Percentiles rank a stretch among this genome's conserved stretches.
These are phyloP conservation scores for Sanderia malayensis DNA, from an alignment of 30 jellyfish, hydroid and myxozoan species.

Conservation along the genomic window DNA sequence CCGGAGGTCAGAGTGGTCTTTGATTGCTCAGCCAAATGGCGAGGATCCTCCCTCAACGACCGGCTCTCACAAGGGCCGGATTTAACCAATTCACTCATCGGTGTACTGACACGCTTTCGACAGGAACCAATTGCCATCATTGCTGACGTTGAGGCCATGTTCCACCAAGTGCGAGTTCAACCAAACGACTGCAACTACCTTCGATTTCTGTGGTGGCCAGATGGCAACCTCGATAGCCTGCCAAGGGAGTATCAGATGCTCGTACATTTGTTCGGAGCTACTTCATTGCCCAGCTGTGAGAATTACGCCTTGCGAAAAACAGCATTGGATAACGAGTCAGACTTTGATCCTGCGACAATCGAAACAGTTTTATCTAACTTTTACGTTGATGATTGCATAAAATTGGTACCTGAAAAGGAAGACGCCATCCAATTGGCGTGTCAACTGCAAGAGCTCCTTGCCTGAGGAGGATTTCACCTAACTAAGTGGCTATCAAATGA, in stretches of 20 bases:
- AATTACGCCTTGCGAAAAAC: constrained; percentile 53
- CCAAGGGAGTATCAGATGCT: constrained; percentile 50
- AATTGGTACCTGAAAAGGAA: constrained; percentile 9
- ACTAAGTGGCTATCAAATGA: constrained; percentile 45
- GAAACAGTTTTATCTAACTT: constrained; percentile 31
- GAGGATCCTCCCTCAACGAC: constrained; percentile 49
- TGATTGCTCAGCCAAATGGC: constrained; percentile 66
- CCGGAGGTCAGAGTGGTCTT: constrained; percentile 64
- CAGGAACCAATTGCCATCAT: constrained; percentile 63
- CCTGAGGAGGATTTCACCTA: constrained; percentile 54
- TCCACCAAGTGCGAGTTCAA: constrained; percentile 66
- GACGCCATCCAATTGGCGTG: constrained; percentile 25
- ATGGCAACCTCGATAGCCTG: constrained; percentile 36
- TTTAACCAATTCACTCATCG: constrained; percentile 41
- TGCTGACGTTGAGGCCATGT: constrained; percentile 70
- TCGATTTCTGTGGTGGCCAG: constrained; percentile 64
- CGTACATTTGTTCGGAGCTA: constrained; percentile 64
- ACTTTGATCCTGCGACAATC: constrained; percentile 10
- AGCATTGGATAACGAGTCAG: constrained; percentile 27
- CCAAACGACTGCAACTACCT: constrained; percentile 26
- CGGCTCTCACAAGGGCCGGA: constrained; percentile 67
- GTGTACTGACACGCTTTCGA: constrained; percentile 55
- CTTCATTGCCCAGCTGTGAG: constrained; percentile 66
- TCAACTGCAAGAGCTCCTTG: constrained; percentile 27
- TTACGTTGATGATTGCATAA: constrained; percentile 59